These are phyloP conservation scores for Taenaris catops DNA, from an alignment of 2,888 invertebrate genomes.

Conservation along the genomic window DNA sequence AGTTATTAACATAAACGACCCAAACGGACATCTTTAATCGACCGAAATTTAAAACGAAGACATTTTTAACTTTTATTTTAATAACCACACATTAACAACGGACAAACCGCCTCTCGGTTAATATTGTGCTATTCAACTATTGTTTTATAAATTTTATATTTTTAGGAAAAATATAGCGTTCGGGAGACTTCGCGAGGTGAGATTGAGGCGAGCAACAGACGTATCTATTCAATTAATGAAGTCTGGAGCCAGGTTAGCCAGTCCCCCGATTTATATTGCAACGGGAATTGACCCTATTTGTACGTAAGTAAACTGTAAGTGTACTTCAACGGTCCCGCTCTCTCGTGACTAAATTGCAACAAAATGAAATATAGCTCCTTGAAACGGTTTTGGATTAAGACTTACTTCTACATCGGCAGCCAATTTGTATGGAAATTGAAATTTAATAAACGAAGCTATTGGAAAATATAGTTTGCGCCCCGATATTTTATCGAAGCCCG, in stretches of 20 bases:
- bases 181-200: no score
- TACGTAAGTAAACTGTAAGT: conserved; percentile 36
- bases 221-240: conserved; percentile 76
- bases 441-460: conserved; percentile 9
- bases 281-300: conserved; percentile 62
- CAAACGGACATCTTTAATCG: no score
- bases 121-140: no score
- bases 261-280: conserved; percentile 63
- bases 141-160: no score
- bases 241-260: conserved; percentile 50
- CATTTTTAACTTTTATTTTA: no score
- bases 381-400: conserved; percentile 22
- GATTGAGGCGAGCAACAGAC: conserved; percentile 67
- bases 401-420: conserved; percentile 20
- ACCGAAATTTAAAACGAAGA: no score
- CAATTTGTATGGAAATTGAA: conserved; percentile 19
- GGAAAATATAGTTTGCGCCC: conserved; percentile 6
- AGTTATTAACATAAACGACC: no score
- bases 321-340: conserved; percentile 34
- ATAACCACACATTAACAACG: no score
- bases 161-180: no score
- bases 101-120: no score
- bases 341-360: conserved; percentile 41
- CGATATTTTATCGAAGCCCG: conserved; percentile 3
- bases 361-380: conserved; percentile 44